Percentiles rank a stretch among this genome's conserved stretches.
phyloP scores from a whole-genome alignment of 2,113 vertebrate species.

The Kryptolebias marmoratus region DNA sequence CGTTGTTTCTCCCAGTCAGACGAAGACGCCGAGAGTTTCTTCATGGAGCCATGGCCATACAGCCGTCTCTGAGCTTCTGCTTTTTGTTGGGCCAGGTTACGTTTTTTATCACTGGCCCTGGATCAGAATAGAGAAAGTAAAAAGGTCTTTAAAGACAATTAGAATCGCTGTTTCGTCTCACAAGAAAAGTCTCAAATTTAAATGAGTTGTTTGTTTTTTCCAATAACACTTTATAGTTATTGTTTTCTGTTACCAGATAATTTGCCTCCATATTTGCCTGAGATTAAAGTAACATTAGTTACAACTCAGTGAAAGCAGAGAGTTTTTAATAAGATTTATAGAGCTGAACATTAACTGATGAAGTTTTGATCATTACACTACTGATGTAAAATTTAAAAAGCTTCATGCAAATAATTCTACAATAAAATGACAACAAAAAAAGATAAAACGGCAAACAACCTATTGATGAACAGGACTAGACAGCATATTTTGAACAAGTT shows the following conservation, averaged over 20 bases:
- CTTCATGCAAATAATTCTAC: slow-evolving; percentile 2
- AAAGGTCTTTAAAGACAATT: not conserved
- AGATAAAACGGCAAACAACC: slow-evolving; percentile 26
- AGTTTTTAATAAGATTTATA: not conserved
- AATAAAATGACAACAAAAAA: slow-evolving; percentile 23
- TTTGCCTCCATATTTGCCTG: too few relatives aligned
- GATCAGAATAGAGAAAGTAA: slow-evolving; percentile 37
- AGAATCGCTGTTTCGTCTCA: not conserved
- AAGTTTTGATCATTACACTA: not conserved
- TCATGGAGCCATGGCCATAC: slow-evolving; percentile 92
- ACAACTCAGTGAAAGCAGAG: not conserved
- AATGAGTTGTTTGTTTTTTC: not conserved
- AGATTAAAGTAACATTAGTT: not conserved
- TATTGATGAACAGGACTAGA: slow-evolving; percentile 53
- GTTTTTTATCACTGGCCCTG: slow-evolving; percentile 96
- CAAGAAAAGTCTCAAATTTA: not conserved
- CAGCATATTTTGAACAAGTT: slow-evolving; percentile 61
- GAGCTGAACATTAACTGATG: not conserved
- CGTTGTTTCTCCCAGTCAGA: slow-evolving; percentile 96
- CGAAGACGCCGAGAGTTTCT: slow-evolving; percentile 88
- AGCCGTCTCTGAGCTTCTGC: slow-evolving; percentile 94
- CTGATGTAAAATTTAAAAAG: not conserved
- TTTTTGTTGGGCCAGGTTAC: slow-evolving; percentile 95
- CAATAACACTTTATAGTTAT: not conserved
- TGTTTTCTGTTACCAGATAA: not conserved